Base-by-base conservation (phyloP, 2,888 invertebrate genomes). In the Apantesis nais region DNA sequence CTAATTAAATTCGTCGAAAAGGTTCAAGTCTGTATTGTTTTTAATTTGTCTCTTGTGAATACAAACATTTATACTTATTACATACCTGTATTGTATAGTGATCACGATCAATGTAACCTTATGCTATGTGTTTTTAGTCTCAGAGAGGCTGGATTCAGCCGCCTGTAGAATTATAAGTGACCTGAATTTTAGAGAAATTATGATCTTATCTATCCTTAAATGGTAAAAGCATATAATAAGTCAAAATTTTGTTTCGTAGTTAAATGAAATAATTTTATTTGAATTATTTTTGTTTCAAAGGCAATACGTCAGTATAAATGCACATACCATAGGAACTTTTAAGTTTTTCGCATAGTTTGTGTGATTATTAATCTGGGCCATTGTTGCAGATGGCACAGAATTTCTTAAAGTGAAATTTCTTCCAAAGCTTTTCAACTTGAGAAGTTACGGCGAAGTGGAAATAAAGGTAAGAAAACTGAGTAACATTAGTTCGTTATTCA, bases 351-450 rank as follows among this genome's bases (percentile, higher is more conserved):
- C 22, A 34, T 41, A 5, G 25, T 25, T 11, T 55, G 11, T 55
- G 25, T 0, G 55, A 25, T 29, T 3, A 55, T 29, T 55, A 14
- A 55, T 55, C 1, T 25, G 25, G 25, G 14, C 16, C 29, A 5
- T 66, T 72, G 68, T 86, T 83, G 22, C 87, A 92, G 92, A 89
- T 65, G 81, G 81, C 19, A 85, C 85, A 29, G 85, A 88, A 7
- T 22, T 75, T 0, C 73, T 92, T 29, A 85, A 78, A 48, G 85
- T 88, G 9, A 83, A 73, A n/a, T 90, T 93, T 73, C 70, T 74
- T 0, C 92, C 92, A 0, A 88, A 86, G 14, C 82, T 88, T 25
- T 80, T 89, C 52, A 78, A 81, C 0, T 75, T 92, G 0, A 80
- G 78, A 0, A 72, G 86, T 22, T 83, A 88, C 72, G 88, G 77